Evolutionary conservation across 2,797 vertebrate species (phyloP), one percentile per base, ranked within the genome.

Genomic region (Adelosebastes latens): DNA sequence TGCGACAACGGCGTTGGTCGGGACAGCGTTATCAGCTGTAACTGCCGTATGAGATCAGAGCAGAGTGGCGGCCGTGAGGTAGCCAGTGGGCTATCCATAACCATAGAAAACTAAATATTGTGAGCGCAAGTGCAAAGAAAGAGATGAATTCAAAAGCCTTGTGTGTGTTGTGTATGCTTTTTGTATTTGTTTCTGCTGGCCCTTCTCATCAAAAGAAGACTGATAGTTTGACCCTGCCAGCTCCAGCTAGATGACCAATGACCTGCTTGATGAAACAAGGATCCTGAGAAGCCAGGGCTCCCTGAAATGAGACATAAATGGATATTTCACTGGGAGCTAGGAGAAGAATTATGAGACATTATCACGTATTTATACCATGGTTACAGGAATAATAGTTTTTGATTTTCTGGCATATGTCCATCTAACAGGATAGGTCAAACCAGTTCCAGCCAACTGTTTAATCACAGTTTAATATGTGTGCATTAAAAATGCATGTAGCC

Each of bases 121-220:
- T 49, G 42, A 5, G 2, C 6, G 4, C 11, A 55, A 22, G 25
- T 39, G 14, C 32, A 63, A 69, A 39, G 24, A 62, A 3, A 22
- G 13, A 20, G 5, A 20, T 29, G 8, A 16, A 25, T 68, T 61
- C 29, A 22, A 64, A 53, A 56, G 58, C 20, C 4, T 5, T 18
- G 8, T n/a, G 20, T 36, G 69, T 71, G 16, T 55, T 36, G 22
- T 20, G 53, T 20, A 2, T 39, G 59, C 25, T 69, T 22, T 69
- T 62, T 71, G 34, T 71, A 16, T 53, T 52, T 36, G 24, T 42
- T 32, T 49, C 31, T 55, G 20, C 31, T 61, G 29, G 53, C 34
- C 53, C 14, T 65, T 53, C 53, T 56, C 25, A 64, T 72, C 52
- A 71, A 56, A 56, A 65, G 20, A 75, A 79, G 18, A 66, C 22